Evolutionary conservation across 2,797 vertebrate species (phyloP).

Genomic region (Pseudochaenichthys georgianus): DNA sequence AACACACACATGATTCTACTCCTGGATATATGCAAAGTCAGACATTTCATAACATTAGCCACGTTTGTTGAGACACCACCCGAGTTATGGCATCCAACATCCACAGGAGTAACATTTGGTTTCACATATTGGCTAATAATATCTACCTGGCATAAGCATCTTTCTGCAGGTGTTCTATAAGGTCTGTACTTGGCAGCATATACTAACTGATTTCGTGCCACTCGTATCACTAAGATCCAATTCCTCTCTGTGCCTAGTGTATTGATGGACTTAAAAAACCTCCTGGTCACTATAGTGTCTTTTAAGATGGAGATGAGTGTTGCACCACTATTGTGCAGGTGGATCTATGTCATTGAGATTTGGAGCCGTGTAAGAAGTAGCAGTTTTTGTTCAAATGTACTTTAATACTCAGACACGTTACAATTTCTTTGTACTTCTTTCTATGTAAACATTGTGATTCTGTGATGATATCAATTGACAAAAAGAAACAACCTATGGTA

Average conservation of each 20-base stretch:
- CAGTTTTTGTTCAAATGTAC: not conserved
- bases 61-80: not conserved
- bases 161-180: not conserved
- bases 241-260: not conserved
- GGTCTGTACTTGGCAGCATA: not conserved
- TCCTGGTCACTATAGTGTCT: no score
- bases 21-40: not conserved
- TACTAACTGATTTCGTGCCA: not conserved
- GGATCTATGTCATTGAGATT: not conserved
- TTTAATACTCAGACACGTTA: not conserved
- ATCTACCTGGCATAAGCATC: not conserved
- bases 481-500: not conserved
- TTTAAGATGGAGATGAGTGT: no score
- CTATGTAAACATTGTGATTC: conserved; percentile 1
- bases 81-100: not conserved
- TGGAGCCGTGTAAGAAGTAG: not conserved
- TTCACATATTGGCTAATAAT: not conserved
- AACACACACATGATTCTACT: not conserved
- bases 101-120: not conserved
- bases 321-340: not conserved
- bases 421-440: not conserved
- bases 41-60: not conserved
- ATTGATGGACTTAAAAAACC: no score
- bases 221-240: not conserved
- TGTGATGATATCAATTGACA: not conserved